A percentile compares a stretch with the other conserved stretches of the same genome.
phyloP scores from a whole-genome alignment of 1,140 invertebrate genomes.

The Trypoxylus dichotomus region DNA sequence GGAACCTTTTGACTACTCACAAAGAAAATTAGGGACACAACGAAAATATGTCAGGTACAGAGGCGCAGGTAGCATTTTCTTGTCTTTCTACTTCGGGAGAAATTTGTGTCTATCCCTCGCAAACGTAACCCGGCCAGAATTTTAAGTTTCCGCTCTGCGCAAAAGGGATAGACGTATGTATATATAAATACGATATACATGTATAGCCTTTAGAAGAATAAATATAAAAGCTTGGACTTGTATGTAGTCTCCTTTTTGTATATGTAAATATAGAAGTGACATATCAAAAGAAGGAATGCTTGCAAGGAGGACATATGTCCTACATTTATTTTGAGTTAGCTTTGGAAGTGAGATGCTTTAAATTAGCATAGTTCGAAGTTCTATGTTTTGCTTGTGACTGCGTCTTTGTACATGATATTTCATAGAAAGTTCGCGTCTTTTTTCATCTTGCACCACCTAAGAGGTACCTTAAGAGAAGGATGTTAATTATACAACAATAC shows the following conservation, averaged over 20 bases:
- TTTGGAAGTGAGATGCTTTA: too few species aligned
- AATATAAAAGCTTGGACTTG: neutral
- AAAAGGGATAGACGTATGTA: neutral
- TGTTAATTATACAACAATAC: too few species aligned
- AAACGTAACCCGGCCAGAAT: neutral
- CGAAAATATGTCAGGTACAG: conserved; percentile 2
- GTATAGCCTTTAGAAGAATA: neutral
- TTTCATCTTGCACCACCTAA: too few species aligned
- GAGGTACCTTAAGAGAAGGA: too few species aligned
- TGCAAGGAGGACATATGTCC: too few species aligned
- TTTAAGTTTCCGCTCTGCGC: neutral
- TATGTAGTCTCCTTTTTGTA: neutral
- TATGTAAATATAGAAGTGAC: neutral
- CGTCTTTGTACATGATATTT: too few species aligned
- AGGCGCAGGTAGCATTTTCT: neutral
- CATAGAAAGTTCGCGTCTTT: too few species aligned
- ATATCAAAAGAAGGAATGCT: neutral
- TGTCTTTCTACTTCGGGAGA: neutral
- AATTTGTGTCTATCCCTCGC: neutral
- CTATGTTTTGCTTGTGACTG: too few species aligned
- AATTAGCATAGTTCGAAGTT: too few species aligned
- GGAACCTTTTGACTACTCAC: neutral
- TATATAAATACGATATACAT: too few species aligned
- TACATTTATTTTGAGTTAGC: too few species aligned
- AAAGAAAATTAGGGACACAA: conserved; percentile 3